Percentiles rank a stretch among this genome's conserved stretches.
phyloP scores from a whole-genome alignment of 2,113 vertebrate genomes.

The Melanocharis versteri region DNA sequence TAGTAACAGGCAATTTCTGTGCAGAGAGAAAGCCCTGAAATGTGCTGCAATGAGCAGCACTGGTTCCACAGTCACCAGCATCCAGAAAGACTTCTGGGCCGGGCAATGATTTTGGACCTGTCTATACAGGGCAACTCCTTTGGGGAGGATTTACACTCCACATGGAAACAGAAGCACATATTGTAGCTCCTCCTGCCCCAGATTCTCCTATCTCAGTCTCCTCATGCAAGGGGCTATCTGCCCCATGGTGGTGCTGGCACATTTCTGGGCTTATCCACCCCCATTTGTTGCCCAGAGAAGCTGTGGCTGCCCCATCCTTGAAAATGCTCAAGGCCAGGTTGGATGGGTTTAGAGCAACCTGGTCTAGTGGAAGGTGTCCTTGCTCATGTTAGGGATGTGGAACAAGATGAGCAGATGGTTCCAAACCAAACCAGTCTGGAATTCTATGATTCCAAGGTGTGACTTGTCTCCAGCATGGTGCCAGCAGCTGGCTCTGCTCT shows the following conservation, averaged over 20 bases:
- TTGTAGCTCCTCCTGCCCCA: not conserved
- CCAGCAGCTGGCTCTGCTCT: not conserved
- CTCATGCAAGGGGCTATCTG: not conserved
- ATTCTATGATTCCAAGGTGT: not conserved
- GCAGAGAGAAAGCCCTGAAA: not conserved
- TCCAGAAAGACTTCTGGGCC: not conserved
- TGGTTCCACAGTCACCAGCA: not conserved
- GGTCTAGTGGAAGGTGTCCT: not conserved
- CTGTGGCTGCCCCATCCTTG: not conserved
- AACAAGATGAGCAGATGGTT: not conserved
- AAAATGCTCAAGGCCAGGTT: not conserved
- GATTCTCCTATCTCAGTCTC: not conserved
- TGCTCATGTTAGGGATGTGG: not conserved
- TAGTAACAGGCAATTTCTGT: not conserved
- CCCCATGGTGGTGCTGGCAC: not conserved
- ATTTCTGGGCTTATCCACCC: not conserved
- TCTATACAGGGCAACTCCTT: not conserved
- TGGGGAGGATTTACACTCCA: not conserved
- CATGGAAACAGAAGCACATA: not conserved
- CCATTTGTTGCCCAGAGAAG: not conserved
- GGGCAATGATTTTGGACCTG: not conserved
- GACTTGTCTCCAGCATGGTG: not conserved
- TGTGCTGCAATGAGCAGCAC: accelerated
- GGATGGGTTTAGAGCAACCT: not conserved
- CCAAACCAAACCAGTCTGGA: not conserved